Conservation (phyloP, 2,888 invertebrate genomes). For the Acrobasis consociella region DNA sequence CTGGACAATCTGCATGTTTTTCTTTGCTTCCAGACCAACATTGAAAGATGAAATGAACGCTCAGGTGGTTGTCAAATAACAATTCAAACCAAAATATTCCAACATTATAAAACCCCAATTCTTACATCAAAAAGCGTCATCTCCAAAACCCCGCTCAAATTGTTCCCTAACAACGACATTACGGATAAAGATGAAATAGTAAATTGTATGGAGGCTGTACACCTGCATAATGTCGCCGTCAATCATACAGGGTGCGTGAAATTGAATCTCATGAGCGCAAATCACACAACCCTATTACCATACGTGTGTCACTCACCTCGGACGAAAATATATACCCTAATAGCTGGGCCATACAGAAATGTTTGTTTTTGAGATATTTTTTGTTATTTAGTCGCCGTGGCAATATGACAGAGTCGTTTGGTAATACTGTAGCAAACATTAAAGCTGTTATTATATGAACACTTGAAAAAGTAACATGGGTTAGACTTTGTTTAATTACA, state of each 20-base stretch:
- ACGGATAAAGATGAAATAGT: constrained; percentile 59
- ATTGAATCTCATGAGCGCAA: constrained; percentile 79
- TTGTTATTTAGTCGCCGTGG: no score
- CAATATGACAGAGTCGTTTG: not conserved
- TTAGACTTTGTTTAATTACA: no score
- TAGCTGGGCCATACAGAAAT: constrained; percentile 6
- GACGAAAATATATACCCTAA: constrained; percentile 21
- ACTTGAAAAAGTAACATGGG: no score
- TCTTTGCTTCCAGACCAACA: no score
- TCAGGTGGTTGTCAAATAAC: no score
- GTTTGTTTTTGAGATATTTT: not conserved
- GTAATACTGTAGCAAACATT: not conserved
- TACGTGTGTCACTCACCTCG: constrained; percentile 36
- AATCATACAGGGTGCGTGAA: constrained; percentile 73
- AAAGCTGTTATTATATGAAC: no score
- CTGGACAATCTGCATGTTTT: no score
- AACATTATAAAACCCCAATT: not conserved
- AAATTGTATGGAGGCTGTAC: constrained; percentile 61
- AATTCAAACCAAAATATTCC: not conserved
- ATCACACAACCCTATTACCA: constrained; percentile 69
- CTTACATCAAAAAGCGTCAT: not conserved
- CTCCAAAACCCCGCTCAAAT: constrained; percentile 9
- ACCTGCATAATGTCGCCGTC: constrained; percentile 73
- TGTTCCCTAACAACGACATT: constrained; percentile 44
- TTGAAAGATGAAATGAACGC: no score